Evolutionary conservation across 1,140 invertebrate genomes (phyloP), one percentile per base, ranked within the genome.

Genomic region (Cepaea nemoralis): DNA sequence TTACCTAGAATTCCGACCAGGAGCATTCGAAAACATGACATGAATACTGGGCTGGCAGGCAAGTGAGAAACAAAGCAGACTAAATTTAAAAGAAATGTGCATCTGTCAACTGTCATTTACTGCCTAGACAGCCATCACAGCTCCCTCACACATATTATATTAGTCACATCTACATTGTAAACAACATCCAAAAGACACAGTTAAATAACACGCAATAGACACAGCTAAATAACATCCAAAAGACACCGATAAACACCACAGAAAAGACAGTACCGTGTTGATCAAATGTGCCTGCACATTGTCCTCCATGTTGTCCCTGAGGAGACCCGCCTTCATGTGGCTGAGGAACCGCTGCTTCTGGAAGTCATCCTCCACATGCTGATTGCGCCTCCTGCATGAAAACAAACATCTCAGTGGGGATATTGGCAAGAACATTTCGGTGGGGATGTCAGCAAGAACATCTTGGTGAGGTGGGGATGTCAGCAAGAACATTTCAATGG

Each of bases 231-330:
- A n/a, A n/a, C n/a, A n/a, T n/a, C n/a, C n/a, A n/a, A n/a, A n/a
- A n/a, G n/a, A n/a, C n/a, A n/a, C n/a, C n/a, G n/a, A n/a, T n/a
- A n/a, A n/a, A n/a, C n/a, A n/a, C n/a, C n/a, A 66, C 24, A 27
- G 24, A 8, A n/a, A 8, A 66, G 31, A 12, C 63, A 66, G 40
- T 80, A 80, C 78, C 78, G 59, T 80, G 14, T 55, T 70, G 24
- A 80, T 80, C 14, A 50, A 24, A 27, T 80, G 78, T 12, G 33
- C 78, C 33, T 50, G 66, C 14, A 80, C 73, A 71, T 22, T 37
- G 5, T 80, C 78, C 24, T 70, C 66, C 22, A 67, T 80, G 16
- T 73, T 80, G n/a, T 71, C 55, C 8, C 27, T 73, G 19, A 50
- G n/a, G 12, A 80, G 42, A 71, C 22, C 33, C 33, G 78, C 66